A percentile compares a stretch with the other conserved stretches of the same genome.
These are phyloP conservation scores for Elaphurus davidianus DNA, from an alignment of 2,113 vertebrate species.

Conservation along the genomic window DNA sequence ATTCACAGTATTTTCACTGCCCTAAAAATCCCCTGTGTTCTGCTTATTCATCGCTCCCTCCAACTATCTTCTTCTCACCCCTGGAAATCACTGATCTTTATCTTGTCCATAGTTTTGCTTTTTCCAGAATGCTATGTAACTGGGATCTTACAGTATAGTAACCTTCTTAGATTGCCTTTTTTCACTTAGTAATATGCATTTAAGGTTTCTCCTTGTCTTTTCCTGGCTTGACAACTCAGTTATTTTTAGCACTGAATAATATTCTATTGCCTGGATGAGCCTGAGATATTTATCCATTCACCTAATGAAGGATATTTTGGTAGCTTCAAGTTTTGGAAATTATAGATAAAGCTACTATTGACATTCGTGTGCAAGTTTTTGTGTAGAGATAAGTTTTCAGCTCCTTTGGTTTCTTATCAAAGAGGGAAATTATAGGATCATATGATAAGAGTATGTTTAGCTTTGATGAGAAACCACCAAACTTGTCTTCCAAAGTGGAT, in stretches of 20 bases:
- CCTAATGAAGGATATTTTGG: not conserved
- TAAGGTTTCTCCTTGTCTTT: not conserved
- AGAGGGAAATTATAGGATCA: too few species aligned
- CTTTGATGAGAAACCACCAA: not conserved
- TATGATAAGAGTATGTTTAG: not conserved
- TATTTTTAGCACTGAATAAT: not conserved
- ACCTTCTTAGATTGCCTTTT: not conserved
- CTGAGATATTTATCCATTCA: not conserved
- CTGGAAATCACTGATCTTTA: not conserved
- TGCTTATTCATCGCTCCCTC: not conserved
- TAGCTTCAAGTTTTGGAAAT: not conserved
- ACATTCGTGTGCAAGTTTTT: not conserved
- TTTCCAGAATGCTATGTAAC: not conserved
- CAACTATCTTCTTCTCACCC: not conserved
- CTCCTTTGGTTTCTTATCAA: not conserved
- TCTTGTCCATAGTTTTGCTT: not conserved
- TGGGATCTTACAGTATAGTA: not conserved
- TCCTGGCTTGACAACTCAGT: not conserved
- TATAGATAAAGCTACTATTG: not conserved
- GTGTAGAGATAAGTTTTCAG: not conserved
- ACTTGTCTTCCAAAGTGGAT: not conserved
- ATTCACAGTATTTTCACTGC: not conserved
- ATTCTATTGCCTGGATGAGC: not conserved
- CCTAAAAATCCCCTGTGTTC: not conserved
- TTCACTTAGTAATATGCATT: not conserved